A percentile compares a stretch with the other conserved stretches of the same genome.
These are phyloP conservation scores for Casuarius casuarius DNA, from an alignment of 2,113 vertebrate genomes.

Conservation along the genomic window DNA sequence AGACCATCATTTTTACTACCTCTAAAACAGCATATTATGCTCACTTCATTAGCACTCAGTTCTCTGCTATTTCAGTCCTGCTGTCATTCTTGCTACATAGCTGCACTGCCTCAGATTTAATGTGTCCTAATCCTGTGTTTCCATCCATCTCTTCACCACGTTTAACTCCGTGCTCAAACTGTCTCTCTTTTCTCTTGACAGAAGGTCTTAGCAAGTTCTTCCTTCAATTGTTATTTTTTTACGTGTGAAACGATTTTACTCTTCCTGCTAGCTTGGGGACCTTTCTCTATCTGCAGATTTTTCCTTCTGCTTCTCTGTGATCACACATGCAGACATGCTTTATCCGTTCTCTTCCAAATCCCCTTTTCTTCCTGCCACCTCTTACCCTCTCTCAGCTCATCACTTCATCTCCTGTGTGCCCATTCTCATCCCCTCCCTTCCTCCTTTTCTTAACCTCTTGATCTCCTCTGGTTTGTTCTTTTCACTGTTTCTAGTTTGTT, in stretches of 20 bases:
- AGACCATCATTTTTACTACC: not conserved
- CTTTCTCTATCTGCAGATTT: not conserved
- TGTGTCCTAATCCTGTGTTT: not conserved
- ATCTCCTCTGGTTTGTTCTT: not conserved
- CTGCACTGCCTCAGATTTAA: not conserved
- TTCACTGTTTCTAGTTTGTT: conserved; percentile 17
- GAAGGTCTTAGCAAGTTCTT: not conserved
- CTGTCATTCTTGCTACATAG: not conserved
- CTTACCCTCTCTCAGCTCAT: not conserved
- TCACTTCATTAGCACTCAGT: not conserved
- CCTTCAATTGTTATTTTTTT: not conserved
- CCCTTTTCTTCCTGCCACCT: not conserved
- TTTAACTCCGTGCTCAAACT: not conserved
- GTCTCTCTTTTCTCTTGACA: not conserved
- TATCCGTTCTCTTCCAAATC: not conserved
- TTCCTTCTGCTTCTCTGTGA: not conserved
- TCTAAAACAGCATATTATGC: not conserved
- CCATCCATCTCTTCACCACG: not conserved
- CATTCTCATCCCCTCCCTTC: not conserved
- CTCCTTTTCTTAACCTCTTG: conserved; percentile 19
- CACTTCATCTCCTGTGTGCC: not conserved
- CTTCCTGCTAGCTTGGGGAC: not conserved
- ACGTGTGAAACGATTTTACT: not conserved
- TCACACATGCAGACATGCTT: not conserved
- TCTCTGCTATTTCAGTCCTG: not conserved